Percentiles rank a stretch among this genome's conserved stretches.
Conservation (phyloP, 2,113 vertebrate species). For the Vireo altiloquus region DNA sequence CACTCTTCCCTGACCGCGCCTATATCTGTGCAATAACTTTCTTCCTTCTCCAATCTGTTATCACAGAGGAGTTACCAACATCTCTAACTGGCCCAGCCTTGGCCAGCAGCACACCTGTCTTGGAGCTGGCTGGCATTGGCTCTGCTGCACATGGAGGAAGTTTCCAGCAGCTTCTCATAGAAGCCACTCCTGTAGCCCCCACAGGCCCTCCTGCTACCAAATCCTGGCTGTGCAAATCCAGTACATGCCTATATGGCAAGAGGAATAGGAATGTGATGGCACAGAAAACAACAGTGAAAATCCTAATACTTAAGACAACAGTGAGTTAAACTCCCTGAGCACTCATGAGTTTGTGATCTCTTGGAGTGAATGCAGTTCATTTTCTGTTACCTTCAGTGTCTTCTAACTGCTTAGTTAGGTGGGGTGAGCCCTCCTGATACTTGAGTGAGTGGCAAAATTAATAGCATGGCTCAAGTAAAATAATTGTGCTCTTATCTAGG, state of each 20-base stretch:
- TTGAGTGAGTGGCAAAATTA: background rate
- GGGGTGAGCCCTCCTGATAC: background rate
- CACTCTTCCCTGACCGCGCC: background rate
- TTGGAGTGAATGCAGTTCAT: background rate
- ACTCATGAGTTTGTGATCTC: background rate
- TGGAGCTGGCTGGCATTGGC: background rate
- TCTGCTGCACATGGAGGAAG: background rate
- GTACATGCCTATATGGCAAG: background rate
- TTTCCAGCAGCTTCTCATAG: background rate
- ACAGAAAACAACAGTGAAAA: background rate
- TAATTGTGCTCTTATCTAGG: background rate
- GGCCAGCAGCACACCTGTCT: background rate
- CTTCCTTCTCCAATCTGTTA: background rate
- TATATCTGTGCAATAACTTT: background rate
- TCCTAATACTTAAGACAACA: background rate
- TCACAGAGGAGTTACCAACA: background rate
- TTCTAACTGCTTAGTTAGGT: background rate
- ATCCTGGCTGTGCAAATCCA: background rate
- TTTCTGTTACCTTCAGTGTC: background rate
- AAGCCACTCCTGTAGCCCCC: background rate
- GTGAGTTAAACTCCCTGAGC: background rate
- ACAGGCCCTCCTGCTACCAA: background rate
- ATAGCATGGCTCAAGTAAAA: background rate
- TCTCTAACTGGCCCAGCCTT: background rate
- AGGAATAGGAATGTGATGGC: background rate